Conservation (phyloP, 2,888 invertebrate genomes). For the Agelastica alni region DNA sequence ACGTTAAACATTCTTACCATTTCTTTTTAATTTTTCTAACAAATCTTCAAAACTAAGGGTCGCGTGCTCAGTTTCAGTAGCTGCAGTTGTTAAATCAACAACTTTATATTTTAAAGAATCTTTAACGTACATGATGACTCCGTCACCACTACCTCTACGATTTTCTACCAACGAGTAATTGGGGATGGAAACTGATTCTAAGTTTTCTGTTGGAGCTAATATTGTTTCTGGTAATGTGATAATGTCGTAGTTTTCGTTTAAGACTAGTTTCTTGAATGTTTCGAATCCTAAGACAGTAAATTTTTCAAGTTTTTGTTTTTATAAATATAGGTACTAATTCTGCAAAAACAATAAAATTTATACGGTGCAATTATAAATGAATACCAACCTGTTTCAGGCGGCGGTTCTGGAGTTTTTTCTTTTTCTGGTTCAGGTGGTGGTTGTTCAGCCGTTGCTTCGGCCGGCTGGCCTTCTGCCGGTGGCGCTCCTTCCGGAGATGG, state of each 20-base stretch:
- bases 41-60: slow-evolving; percentile 44
- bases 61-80: slow-evolving; percentile 36
- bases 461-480: slow-evolving; percentile 35
- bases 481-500: slow-evolving; percentile 49
- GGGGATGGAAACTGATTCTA: slow-evolving; percentile 45
- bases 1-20: slow-evolving; percentile 37
- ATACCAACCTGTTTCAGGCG: slow-evolving; percentile 28
- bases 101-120: slow-evolving; percentile 48
- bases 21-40: slow-evolving; percentile 42
- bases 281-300: slow-evolving; percentile 48
- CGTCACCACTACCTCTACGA: slow-evolving; percentile 46
- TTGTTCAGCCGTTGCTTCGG: background rate
- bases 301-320: no score
- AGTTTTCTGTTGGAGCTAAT: slow-evolving; percentile 46
- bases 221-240: slow-evolving; percentile 46
- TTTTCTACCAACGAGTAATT: slow-evolving; percentile 47
- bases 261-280: slow-evolving; percentile 45
- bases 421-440: slow-evolving; percentile 27
- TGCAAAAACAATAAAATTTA: no score
- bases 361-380: no score
- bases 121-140: slow-evolving; percentile 47
- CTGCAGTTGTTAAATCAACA: slow-evolving; percentile 42
- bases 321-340: no score
- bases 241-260: slow-evolving; percentile 47
- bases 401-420: slow-evolving; percentile 25